Evolutionary conservation across 2,888 invertebrate species (phyloP).

Genomic region (Nebria salina): DNA sequence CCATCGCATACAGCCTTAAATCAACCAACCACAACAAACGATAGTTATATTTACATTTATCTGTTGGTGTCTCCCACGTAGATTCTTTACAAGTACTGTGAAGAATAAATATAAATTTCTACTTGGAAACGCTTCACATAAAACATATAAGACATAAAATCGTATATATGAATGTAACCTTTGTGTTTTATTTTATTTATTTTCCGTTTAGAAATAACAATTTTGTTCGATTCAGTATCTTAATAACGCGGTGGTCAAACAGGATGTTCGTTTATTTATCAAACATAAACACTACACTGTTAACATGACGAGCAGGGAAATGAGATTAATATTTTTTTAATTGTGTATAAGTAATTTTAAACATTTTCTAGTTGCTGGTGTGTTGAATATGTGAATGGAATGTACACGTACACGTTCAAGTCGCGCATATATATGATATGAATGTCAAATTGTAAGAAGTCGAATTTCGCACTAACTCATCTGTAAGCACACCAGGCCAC

Average conservation of each 20-base stretch:
- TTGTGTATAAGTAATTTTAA: no score
- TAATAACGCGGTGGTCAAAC: neutral
- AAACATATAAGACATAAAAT: neutral
- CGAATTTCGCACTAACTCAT: conserved; percentile 14
- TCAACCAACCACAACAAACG: neutral
- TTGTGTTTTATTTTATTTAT: neutral
- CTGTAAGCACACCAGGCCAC: conserved; percentile 13
- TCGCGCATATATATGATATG: neutral
- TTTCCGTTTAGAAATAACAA: neutral
- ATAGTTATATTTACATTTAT: neutral
- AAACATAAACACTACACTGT: neutral
- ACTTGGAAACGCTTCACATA: neutral
- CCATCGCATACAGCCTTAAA: neutral
- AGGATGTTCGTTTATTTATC: neutral
- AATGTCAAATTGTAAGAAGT: conserved; percentile 8
- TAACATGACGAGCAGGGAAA: neutral
- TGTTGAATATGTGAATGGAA: neutral
- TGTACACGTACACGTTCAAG: neutral
- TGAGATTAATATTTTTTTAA: no score
- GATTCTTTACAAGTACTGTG: neutral
- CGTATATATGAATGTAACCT: neutral
- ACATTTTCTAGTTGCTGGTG: neutral
- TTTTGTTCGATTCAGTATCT: neutral
- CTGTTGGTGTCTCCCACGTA: neutral
- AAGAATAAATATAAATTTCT: conserved; percentile 1